Conservation (phyloP, 2,888 invertebrate species). For the Osmoderma eremita region DNA sequence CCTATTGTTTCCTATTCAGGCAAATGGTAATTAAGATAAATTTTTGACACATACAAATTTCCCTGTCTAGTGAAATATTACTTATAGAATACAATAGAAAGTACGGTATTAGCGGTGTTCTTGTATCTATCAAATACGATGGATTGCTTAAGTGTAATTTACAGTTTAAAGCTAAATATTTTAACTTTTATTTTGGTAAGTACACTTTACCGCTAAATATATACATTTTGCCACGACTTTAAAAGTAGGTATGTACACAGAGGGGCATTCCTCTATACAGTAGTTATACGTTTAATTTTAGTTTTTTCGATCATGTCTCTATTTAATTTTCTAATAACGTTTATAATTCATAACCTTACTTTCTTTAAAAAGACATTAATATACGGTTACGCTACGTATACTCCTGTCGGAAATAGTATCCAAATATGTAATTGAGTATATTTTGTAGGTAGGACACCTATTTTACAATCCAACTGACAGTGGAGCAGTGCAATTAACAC, state of each 20-base stretch:
- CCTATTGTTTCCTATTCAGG: too few species aligned
- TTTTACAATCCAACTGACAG: constrained; percentile 83
- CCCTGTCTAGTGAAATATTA: constrained; percentile 17
- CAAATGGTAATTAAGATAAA: constrained; percentile 23
- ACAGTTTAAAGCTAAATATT: constrained; percentile 57
- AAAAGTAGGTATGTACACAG: neutral
- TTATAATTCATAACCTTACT: constrained; percentile 19
- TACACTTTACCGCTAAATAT: constrained; percentile 44
- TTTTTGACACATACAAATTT: constrained; percentile 41
- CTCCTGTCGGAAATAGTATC: neutral
- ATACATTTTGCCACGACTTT: constrained; percentile 44
- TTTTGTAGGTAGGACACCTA: constrained; percentile 64
- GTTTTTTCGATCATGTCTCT: neutral
- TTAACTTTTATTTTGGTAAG: constrained; percentile 62
- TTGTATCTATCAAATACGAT: constrained; percentile 51
- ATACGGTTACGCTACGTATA: constrained; percentile 5
- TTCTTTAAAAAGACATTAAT: constrained; percentile 32
- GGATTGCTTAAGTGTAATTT: constrained; percentile 56
- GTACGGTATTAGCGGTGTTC: constrained; percentile 7
- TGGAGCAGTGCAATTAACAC: constrained; percentile 83
- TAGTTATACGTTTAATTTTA: neutral
- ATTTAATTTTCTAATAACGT: neutral
- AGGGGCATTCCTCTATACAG: neutral
- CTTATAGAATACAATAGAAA: neutral
- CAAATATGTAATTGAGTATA: neutral